These are phyloP conservation scores for Neocloeon triangulifer DNA, from an alignment of 1,140 invertebrate species.

Conservation along the genomic window DNA sequence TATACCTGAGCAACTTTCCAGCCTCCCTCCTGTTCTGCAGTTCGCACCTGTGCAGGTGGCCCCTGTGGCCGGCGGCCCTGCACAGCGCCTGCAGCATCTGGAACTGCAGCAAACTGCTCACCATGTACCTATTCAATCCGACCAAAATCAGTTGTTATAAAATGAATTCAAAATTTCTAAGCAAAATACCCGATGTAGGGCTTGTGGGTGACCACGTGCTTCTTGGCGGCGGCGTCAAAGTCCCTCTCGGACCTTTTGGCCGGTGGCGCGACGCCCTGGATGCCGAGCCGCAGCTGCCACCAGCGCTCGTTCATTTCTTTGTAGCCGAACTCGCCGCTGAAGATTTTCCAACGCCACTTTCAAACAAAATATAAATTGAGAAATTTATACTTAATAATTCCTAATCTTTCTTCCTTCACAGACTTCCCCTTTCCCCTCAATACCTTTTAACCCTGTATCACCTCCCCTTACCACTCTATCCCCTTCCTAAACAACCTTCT, in stretches of 20 bases:
- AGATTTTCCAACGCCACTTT: constrained; percentile 54
- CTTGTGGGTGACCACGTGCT: constrained; percentile 54
- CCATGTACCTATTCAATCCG: constrained; percentile 70
- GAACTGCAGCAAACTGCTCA: constrained; percentile 63
- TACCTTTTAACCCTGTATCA: no score
- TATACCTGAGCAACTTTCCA: constrained; percentile 37
- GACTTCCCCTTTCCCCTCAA: no score
- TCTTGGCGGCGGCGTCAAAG: constrained; percentile 61
- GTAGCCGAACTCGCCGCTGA: constrained; percentile 38
- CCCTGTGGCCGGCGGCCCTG: constrained; percentile 38
- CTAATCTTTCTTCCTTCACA: no score
- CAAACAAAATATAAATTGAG: constrained; percentile 11
- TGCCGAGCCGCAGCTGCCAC: constrained; percentile 52
- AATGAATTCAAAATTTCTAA: no score
- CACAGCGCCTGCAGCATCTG: constrained; percentile 68
- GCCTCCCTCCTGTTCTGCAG: constrained; percentile 51
- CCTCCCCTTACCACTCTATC: neutral
- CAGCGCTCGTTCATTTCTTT: constrained; percentile 51
- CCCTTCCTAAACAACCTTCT: neutral
- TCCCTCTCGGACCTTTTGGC: constrained; percentile 40
- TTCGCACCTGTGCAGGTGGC: constrained; percentile 61
- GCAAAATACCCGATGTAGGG: constrained; percentile 30
- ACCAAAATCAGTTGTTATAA: constrained; percentile 6
- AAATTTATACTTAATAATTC: constrained; percentile 1
- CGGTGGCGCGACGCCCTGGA: constrained; percentile 49